Conservation (phyloP, 2,888 invertebrate species). For the Anorthoa munda region DNA sequence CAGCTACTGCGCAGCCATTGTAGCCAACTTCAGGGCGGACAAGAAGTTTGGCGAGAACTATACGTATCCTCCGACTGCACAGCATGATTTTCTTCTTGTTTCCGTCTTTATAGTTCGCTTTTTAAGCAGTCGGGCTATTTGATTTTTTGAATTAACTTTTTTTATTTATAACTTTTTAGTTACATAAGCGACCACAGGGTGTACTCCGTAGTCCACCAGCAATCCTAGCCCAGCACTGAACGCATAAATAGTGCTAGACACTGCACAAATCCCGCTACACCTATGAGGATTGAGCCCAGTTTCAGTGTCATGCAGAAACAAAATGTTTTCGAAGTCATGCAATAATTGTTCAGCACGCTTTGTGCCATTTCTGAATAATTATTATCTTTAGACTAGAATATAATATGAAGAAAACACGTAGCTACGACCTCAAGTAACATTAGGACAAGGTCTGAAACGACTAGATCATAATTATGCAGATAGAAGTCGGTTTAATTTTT, state of each 20-base stretch:
- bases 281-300: constrained; percentile 74
- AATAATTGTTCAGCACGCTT: constrained; percentile 64
- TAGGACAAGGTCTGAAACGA: no score
- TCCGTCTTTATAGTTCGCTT: no score
- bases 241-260: constrained; percentile 67
- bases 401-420: background rate
- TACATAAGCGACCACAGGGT: constrained; percentile 47
- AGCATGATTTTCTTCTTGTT: no score
- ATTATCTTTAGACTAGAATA: background rate
- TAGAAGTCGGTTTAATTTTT: no score
- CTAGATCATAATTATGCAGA: no score
- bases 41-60: no score
- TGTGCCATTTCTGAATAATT: constrained; percentile 52
- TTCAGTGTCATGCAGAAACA: constrained; percentile 75
- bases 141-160: no score
- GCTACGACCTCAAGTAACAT: background rate
- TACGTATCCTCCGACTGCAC: no score
- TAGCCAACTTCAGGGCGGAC: no score
- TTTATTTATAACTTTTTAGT: no score
- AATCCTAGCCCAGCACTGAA: constrained; percentile 60
- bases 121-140: no score
- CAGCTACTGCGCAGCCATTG: no score
- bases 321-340: constrained; percentile 69
- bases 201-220: constrained; percentile 64
- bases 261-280: constrained; percentile 71